A percentile compares a stretch with the other conserved stretches of the same genome.
phyloP scores from a whole-genome alignment of 2,888 invertebrate species.

The Ichneumoninae sp. region DNA sequence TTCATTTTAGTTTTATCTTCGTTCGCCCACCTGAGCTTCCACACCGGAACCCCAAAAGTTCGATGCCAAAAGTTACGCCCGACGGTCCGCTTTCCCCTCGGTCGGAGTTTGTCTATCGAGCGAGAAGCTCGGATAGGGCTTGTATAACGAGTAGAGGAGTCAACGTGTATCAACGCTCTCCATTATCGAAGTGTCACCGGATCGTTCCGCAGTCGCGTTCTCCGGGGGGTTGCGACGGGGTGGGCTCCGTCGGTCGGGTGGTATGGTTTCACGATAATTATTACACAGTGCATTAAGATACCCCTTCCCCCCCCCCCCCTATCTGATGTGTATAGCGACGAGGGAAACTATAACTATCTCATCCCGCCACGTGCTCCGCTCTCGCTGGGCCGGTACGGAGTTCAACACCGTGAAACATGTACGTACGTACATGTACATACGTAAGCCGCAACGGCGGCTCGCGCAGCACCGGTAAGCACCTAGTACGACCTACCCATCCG shows the following conservation, averaged over 20 bases:
- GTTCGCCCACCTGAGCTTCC: no score
- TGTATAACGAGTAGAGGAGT: slow-evolving; percentile 21
- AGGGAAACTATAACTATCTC: slow-evolving; percentile 14
- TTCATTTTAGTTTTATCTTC: no score
- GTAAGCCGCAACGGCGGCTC: slow-evolving; percentile 36
- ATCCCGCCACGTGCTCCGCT: background rate
- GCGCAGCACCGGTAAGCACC: slow-evolving; percentile 26
- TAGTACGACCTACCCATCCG: slow-evolving; percentile 29
- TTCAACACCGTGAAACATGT: background rate
- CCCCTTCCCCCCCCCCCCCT: background rate
- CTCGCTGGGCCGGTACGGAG: background rate
- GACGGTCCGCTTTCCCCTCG: background rate
- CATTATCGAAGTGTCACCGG: slow-evolving; percentile 37
- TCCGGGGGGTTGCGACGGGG: background rate
- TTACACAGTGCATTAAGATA: slow-evolving; percentile 33
- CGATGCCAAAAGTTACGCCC: background rate
- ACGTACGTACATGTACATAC: slow-evolving; percentile 13
- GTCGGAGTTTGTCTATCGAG: background rate
- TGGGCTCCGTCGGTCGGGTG: background rate
- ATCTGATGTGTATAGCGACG: background rate
- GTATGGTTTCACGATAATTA: slow-evolving; percentile 35
- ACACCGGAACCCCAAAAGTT: background rate
- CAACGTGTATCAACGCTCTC: slow-evolving; percentile 14
- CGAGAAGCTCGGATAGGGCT: background rate
- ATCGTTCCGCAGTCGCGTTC: slow-evolving; percentile 9